These are phyloP conservation scores for Zaprionus obscuricornis DNA, from an alignment of 2,888 invertebrate genomes.

Conservation along the genomic window DNA sequence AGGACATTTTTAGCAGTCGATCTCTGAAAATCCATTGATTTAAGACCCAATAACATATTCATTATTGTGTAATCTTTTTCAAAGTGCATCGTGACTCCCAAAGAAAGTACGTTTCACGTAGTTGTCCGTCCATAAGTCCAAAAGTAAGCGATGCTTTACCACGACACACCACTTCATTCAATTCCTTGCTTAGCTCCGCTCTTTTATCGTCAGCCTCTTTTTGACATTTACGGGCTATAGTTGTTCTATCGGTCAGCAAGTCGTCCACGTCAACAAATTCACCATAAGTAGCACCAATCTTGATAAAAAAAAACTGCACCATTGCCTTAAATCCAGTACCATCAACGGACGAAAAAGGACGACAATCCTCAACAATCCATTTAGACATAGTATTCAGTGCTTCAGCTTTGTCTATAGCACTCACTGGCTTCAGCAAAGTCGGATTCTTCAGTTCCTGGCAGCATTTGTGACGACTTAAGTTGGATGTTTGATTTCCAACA, in stretches of 20 bases:
- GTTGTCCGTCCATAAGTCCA: no score
- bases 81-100: conserved; percentile 1
- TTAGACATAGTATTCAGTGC: neutral
- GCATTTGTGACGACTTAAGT: conserved; percentile 12
- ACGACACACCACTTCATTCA: no score
- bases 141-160: no score
- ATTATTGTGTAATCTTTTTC: no score
- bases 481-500: conserved; percentile 5
- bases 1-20: neutral
- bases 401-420: neutral
- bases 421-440: neutral
- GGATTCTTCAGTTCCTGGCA: neutral
- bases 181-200: no score
- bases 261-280: conserved; percentile 2
- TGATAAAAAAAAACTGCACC: conserved; percentile 8
- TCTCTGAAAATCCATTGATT: neutral
- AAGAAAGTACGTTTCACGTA: neutral
- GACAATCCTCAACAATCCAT: conserved; percentile 5
- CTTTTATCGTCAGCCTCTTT: neutral
- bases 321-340: conserved; percentile 2
- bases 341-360: neutral
- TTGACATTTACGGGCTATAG: neutral
- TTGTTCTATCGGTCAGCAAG: neutral
- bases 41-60: no score
- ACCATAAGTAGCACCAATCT: conserved; percentile 1